Evolutionary conservation across 64 coral and sea anemone genomes (phyloP).

Genomic region (Montipora foliosa): DNA sequence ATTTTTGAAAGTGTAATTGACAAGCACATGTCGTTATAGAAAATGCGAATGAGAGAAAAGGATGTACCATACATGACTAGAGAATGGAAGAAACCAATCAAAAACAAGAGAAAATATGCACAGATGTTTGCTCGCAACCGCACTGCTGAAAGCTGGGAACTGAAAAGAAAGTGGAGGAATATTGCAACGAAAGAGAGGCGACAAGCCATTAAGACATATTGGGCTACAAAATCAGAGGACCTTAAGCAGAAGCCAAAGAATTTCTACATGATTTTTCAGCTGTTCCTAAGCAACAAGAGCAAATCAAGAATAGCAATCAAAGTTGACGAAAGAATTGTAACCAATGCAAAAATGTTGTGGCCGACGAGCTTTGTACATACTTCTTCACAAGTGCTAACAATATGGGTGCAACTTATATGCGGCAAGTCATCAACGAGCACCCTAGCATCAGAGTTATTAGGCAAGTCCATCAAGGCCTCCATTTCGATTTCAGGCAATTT

Average conservation of each 20-base stretch:
- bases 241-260: conserved; percentile 1
- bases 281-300: background rate
- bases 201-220: background rate
- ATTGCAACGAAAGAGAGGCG: background rate
- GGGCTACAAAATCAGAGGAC: background rate
- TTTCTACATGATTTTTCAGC: conserved; percentile 20
- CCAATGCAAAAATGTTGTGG: no score
- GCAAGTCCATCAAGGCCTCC: no score
- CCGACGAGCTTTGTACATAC: no score
- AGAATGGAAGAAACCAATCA: conserved; percentile 17
- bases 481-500: no score
- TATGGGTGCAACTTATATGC: no score
- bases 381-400: no score
- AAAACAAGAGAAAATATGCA: conserved; percentile 28
- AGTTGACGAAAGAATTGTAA: background rate
- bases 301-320: background rate
- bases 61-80: no score
- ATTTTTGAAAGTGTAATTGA: no score
- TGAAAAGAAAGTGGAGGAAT: conserved; percentile 26
- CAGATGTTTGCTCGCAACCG: background rate
- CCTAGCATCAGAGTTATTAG: no score
- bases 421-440: no score
- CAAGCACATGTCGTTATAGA: no score
- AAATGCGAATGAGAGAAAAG: no score
- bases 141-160: background rate